Conservation (phyloP, 2,888 invertebrate species). For the Trichacis sp. region DNA sequence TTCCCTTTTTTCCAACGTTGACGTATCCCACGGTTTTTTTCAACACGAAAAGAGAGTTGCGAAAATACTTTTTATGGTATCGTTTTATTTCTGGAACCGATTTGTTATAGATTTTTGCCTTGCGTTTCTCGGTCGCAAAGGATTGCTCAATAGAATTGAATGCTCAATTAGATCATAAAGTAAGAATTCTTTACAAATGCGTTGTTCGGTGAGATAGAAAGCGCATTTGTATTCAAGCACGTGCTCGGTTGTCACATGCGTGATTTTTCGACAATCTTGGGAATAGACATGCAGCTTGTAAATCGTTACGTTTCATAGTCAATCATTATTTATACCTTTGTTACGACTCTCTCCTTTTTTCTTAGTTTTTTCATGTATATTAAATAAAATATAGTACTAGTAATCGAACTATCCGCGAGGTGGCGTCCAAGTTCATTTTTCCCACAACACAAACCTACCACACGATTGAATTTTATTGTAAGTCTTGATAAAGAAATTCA, state of each 20-base stretch:
- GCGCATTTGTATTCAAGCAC: not conserved
- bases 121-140: not conserved
- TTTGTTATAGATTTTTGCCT: not conserved
- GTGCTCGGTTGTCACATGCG: not conserved
- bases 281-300: too few species aligned
- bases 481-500: too few species aligned
- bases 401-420: too few species aligned
- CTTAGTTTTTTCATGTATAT: too few species aligned
- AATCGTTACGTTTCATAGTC: too few species aligned
- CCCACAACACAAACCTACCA: too few species aligned
- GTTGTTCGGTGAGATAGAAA: slow-evolving; percentile 1
- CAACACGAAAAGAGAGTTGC: not conserved
- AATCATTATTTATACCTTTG: too few species aligned
- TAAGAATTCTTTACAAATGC: slow-evolving; percentile 2
- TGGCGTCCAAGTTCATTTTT: too few species aligned
- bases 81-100: slow-evolving; percentile 1
- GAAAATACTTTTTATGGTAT: not conserved
- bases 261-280: not conserved
- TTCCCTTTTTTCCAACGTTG: not conserved
- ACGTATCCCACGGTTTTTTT: too few species aligned
- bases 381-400: too few species aligned
- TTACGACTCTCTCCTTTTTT: too few species aligned
- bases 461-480: too few species aligned
- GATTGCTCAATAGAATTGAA: not conserved
- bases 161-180: not conserved